Conservation (phyloP, 2,113 vertebrate genomes). For the Isurus oxyrinchus region DNA sequence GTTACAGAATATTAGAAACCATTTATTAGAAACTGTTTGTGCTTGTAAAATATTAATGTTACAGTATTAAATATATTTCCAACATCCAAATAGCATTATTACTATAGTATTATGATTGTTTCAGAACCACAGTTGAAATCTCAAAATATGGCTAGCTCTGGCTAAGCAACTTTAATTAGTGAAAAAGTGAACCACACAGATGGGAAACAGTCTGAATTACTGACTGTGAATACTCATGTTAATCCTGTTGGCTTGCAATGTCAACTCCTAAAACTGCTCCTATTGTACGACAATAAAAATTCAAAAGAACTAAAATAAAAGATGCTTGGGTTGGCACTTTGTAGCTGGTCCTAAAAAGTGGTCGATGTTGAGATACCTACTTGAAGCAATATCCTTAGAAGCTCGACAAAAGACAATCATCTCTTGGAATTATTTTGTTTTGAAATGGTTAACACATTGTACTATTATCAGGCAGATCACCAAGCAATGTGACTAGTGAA, state of each 20-base stretch:
- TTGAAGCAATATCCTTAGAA: neutral
- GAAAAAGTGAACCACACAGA: neutral
- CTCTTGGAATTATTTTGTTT: neutral
- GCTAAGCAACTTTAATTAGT: neutral
- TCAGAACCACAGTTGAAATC: neutral
- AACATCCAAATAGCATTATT: neutral
- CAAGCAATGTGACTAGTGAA: neutral
- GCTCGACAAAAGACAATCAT: neutral
- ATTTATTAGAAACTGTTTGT: neutral
- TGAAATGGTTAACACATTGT: neutral
- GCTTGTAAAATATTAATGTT: neutral
- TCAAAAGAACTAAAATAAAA: neutral
- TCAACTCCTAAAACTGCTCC: neutral
- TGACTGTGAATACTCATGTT: neutral
- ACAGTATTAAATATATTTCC: neutral
- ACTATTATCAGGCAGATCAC: neutral
- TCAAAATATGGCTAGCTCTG: neutral
- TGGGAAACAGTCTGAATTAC: neutral
- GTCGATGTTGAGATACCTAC: neutral
- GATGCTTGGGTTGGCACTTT: neutral
- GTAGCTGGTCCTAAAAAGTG: neutral
- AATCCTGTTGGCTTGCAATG: neutral
- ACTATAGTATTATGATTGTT: neutral
- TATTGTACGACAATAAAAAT: neutral
- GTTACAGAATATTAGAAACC: neutral